Evolutionary conservation across 2,888 invertebrate genomes (phyloP), one percentile per base, ranked within the genome.

Genomic region (Rhagophthalmus giganteus): DNA sequence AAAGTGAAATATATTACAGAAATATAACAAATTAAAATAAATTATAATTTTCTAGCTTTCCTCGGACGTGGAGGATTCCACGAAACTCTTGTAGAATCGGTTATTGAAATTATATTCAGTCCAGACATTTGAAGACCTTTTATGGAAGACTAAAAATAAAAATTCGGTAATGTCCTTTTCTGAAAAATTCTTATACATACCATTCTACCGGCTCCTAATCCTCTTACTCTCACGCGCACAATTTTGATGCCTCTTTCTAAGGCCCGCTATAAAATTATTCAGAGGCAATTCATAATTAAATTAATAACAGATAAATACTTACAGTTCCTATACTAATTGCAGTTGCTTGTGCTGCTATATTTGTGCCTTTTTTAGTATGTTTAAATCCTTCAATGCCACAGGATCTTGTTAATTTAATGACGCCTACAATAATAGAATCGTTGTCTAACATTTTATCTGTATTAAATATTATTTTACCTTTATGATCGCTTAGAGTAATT

Each of bases 101-200:
- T 94, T 41, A 98, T 83, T 3, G 96, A 96, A 10, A 95, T 80
- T 59, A 98, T 87, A 54, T 93, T 83, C 25, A 96, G 70, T 8
- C 97, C 97, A 37, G 88, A 87, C 87, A 95, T 90, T 75, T 94
- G 87, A 11, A 98, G 74, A 1, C 97, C 97, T 78, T 96, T 96
- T 32, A 98, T 85, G 2, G 94, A 86, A 31, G 95, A 86, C 94
- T 94, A 77, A 54, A 79, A 35, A 4, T 20, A 20, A 35, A 9
- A 16, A 10, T 20, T 20, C 3, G 7, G 20, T 7, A 20, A 11
- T 20, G 24, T 7, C 2, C 12, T 8, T 12, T 35, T 13, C 20
- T 54, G 16, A 6, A 20, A 6, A 16, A 16, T 35, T 24, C 16
- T 33, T 9, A 33, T 27, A 68, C 78, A 79, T 78, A 94, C 94